Percentiles rank a stretch among this genome's conserved stretches.
These are phyloP conservation scores for Daubentonia madagascariensis DNA, from an alignment of 2,113 vertebrate genomes.

Conservation along the genomic window DNA sequence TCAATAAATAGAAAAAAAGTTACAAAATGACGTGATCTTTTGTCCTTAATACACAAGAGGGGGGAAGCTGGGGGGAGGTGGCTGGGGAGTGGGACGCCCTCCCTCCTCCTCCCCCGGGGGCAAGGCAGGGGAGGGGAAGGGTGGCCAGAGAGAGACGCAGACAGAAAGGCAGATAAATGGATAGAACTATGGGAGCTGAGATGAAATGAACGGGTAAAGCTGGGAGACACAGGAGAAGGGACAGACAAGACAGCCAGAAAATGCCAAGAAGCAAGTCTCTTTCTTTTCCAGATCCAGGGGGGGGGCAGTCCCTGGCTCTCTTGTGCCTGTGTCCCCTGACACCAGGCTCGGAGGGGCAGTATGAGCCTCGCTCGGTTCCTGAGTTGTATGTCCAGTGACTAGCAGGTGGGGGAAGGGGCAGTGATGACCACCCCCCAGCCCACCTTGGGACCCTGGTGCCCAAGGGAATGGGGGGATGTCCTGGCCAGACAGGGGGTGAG, in stretches of 20 bases:
- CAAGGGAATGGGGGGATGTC: neutral
- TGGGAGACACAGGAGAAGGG: neutral
- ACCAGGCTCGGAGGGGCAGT: neutral
- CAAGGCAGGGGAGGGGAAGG: neutral
- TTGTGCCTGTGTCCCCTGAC: neutral
- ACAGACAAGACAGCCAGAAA: neutral
- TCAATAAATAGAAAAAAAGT: conserved; percentile 82
- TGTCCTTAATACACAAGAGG: conserved; percentile 66
- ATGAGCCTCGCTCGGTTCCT: conserved; percentile 55
- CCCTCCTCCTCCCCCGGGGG: neutral
- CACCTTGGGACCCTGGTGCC: conserved; percentile 41
- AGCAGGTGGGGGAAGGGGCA: neutral
- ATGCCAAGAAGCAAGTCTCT: neutral
- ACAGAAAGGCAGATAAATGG: neutral
- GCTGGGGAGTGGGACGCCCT: neutral
- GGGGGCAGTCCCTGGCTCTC: neutral
- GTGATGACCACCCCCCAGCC: neutral
- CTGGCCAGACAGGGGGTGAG: neutral
- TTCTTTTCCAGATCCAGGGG: neutral
- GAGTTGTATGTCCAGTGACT: conserved; percentile 72
- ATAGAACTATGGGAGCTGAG: neutral
- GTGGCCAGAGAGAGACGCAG: neutral
- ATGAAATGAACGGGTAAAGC: neutral
- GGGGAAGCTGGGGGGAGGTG: neutral
- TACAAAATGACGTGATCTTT: conserved; percentile 75